Conservation (phyloP, 2,888 invertebrate species). For the Lepas anatifera region DNA sequence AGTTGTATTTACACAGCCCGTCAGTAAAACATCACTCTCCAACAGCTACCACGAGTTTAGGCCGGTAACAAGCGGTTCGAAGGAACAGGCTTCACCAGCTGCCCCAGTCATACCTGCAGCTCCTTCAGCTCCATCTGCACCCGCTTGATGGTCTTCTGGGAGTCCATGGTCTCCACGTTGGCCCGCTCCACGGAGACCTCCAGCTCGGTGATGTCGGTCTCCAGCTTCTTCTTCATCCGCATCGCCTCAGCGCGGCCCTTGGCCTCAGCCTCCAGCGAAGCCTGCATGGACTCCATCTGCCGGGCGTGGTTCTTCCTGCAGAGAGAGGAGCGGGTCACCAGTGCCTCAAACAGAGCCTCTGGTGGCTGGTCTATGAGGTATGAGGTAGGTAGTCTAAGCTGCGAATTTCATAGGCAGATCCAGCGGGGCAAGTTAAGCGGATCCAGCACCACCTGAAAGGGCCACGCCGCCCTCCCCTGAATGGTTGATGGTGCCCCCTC, state of each 20-base stretch:
- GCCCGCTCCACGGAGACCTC: constrained; percentile 46
- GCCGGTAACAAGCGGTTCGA: no score
- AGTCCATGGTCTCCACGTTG: constrained; percentile 40
- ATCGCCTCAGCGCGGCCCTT: constrained; percentile 48
- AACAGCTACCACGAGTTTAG: no score
- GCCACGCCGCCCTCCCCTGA: no score
- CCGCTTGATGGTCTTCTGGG: constrained; percentile 43
- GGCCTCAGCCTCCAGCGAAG: constrained; percentile 43
- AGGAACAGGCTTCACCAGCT: no score
- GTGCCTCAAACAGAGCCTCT: neutral
- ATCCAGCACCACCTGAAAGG: no score
- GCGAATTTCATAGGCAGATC: no score
- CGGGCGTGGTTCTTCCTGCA: constrained; percentile 74
- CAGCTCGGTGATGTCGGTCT: constrained; percentile 88
- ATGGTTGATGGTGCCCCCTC: no score
- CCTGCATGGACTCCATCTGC: constrained; percentile 81
- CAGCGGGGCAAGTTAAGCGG: no score
- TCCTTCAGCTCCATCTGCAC: constrained; percentile 90
- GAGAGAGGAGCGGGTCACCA: neutral
- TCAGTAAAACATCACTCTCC: no score
- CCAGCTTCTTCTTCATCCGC: constrained; percentile 99
- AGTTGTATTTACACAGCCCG: no score
- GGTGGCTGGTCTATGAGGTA: no score
- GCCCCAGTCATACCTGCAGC: constrained; percentile 36
- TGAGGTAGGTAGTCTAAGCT: no score